These are phyloP conservation scores for Apeira syringaria DNA, from an alignment of 2,888 invertebrate genomes.

Conservation along the genomic window DNA sequence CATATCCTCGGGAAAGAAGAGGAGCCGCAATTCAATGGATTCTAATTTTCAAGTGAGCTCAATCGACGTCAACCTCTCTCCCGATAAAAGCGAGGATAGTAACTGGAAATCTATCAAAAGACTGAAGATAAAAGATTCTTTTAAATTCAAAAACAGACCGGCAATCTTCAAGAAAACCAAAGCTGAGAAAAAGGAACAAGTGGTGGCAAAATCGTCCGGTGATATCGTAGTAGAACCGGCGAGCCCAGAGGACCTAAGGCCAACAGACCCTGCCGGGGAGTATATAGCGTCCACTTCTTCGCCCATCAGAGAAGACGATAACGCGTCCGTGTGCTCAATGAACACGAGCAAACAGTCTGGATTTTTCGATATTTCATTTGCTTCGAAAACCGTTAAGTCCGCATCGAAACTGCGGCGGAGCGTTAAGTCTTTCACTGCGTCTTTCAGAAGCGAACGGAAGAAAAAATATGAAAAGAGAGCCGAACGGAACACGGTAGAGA, in stretches of 20 bases:
- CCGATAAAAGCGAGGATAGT: conserved; percentile 74
- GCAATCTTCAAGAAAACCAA: conserved; percentile 75
- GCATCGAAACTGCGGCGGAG: conserved; percentile 75
- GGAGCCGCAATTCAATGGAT: conserved; percentile 77
- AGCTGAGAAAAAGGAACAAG: too few species aligned
- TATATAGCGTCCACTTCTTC: conserved; percentile 74
- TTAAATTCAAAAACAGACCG: conserved; percentile 77
- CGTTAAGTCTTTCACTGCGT: conserved; percentile 80
- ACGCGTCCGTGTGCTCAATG: conserved; percentile 72
- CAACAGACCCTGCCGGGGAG: conserved; percentile 73
- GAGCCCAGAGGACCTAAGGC: conserved; percentile 68
- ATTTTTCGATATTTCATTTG: conserved; percentile 78
- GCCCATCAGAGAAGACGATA: conserved; percentile 75
- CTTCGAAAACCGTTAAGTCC: conserved; percentile 75
- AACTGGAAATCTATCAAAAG: conserved; percentile 80
- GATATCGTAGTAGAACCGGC: conserved; percentile 72
- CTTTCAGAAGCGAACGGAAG: conserved; percentile 77
- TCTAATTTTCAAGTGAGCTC: conserved; percentile 72
- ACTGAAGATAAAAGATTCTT: conserved; percentile 78
- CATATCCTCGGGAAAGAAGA: conserved; percentile 76
- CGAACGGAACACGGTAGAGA: conserved; percentile 70
- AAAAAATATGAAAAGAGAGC: conserved; percentile 76
- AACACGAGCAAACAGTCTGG: conserved; percentile 78
- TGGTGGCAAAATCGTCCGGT: conserved; percentile 63
- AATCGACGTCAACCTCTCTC: conserved; percentile 65